Conservation (phyloP, 1,140 invertebrate genomes). For the Oryzaephilus surinamensis region DNA sequence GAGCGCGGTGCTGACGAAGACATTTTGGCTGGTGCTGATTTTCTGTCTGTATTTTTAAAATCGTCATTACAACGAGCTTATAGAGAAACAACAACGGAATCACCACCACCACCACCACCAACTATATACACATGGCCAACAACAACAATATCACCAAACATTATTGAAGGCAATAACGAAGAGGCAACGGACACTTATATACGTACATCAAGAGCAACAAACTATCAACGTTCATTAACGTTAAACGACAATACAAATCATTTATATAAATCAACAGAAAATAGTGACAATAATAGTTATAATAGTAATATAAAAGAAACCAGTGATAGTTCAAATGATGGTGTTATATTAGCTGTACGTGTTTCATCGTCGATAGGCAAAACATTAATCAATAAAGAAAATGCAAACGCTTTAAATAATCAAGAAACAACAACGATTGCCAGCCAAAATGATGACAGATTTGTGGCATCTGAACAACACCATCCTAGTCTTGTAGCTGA, state of each 20-base stretch:
- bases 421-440: slow-evolving; percentile 6
- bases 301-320: slow-evolving; percentile 6
- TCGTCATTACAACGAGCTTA: slow-evolving; percentile 30
- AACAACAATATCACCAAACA: slow-evolving; percentile 36
- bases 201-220: slow-evolving; percentile 6
- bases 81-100: slow-evolving; percentile 34
- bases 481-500: slow-evolving; percentile 41
- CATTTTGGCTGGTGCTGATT: slow-evolving; percentile 45
- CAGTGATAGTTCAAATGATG: slow-evolving; percentile 21
- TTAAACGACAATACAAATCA: slow-evolving; percentile 8
- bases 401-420: background rate
- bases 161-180: slow-evolving; percentile 33
- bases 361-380: slow-evolving; percentile 34
- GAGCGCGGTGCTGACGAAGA: slow-evolving; percentile 39
- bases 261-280: slow-evolving; percentile 11
- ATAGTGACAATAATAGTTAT: background rate
- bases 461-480: slow-evolving; percentile 39
- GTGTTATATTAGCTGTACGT: slow-evolving; percentile 30
- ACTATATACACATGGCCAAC: slow-evolving; percentile 14
- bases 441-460: slow-evolving; percentile 16
- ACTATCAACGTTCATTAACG: slow-evolving; percentile 6
- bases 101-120: slow-evolving; percentile 10
- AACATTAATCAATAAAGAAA: slow-evolving; percentile 20
- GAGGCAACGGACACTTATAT: slow-evolving; percentile 35
- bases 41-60: slow-evolving; percentile 44